A percentile compares a stretch with the other conserved stretches of the same genome.
These are phyloP conservation scores for Rhaphigaster nebulosa DNA, from an alignment of 2,888 invertebrate genomes.

Conservation along the genomic window DNA sequence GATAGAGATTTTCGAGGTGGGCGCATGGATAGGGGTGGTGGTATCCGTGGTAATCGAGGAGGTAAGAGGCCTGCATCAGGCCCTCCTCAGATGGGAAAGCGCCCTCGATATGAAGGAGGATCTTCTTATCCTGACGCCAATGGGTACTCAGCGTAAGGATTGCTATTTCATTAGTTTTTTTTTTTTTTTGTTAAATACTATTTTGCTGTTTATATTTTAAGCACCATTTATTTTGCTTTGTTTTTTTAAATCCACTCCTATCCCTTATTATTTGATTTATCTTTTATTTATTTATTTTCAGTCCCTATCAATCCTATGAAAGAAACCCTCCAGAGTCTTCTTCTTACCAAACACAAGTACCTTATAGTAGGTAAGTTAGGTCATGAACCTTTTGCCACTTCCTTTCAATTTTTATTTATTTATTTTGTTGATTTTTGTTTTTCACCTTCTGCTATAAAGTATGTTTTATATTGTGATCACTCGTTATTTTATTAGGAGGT, in stretches of 20 bases:
- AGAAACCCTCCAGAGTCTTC: conserved; percentile 11
- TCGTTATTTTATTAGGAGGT: not conserved
- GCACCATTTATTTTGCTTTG: not conserved
- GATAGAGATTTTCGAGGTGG: conserved; percentile 47
- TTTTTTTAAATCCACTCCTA: not conserved
- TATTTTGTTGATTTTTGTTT: not conserved
- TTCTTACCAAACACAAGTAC: conserved; percentile 30
- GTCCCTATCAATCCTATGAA: conserved; percentile 47
- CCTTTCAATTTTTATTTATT: not conserved
- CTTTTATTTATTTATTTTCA: conserved; percentile 27
- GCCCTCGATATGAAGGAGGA: conserved; percentile 53
- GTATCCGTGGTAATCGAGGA: conserved; percentile 43
- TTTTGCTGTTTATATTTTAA: not conserved
- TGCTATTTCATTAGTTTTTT: not conserved
- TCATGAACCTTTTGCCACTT: not conserved
- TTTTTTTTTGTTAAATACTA: too few species aligned
- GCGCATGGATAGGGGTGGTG: conserved; percentile 38
- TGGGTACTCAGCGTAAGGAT: conserved; percentile 55
- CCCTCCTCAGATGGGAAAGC: conserved; percentile 49
- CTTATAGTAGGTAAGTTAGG: conserved; percentile 34
- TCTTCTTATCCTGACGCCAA: conserved; percentile 55
- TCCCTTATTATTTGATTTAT: not conserved
- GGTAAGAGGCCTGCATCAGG: conserved; percentile 50
- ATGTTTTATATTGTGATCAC: not conserved
- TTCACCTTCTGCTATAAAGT: not conserved